A percentile compares a stretch with the other conserved stretches of the same genome.
These are phyloP conservation scores for Indicator indicator DNA, from an alignment of 2,113 vertebrate species.

Conservation along the genomic window DNA sequence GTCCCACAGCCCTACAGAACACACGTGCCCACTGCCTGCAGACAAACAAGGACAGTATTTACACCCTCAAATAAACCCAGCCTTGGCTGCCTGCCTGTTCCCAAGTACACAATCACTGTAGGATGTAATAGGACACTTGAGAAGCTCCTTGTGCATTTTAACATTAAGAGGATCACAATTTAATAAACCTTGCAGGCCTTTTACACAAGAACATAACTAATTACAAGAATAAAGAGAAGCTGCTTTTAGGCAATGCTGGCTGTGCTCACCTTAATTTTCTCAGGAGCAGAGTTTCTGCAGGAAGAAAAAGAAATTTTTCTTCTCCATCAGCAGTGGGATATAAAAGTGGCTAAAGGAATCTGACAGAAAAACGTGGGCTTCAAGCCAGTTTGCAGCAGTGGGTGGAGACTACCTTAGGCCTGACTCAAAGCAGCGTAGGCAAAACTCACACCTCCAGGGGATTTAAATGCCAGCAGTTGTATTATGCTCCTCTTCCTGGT, in stretches of 20 bases:
- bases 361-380: constrained; percentile 36
- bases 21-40: not conserved
- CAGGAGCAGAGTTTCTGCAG: constrained; percentile 48
- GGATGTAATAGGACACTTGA: not conserved
- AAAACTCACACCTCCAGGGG: constrained; percentile 22
- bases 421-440: constrained; percentile 46
- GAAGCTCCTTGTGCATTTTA: not conserved
- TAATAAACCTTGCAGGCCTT: not conserved
- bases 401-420: constrained; percentile 20
- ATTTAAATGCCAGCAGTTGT: not conserved
- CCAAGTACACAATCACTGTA: not conserved
- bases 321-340: constrained; percentile 10
- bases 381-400: constrained; percentile 45
- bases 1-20: not conserved
- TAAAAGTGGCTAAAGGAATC: constrained; percentile 38
- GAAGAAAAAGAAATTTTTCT: constrained; percentile 16
- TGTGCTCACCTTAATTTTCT: not conserved
- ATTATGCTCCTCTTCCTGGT: not conserved
- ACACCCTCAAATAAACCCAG: not conserved
- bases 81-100: not conserved
- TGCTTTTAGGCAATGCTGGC: not conserved
- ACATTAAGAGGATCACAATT: not conserved
- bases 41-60: not conserved
- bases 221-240: not conserved
- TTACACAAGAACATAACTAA: constrained; percentile 17